These are phyloP conservation scores for Sinohyriopsis cumingii DNA, from an alignment of 2,888 invertebrate species.

Conservation along the genomic window DNA sequence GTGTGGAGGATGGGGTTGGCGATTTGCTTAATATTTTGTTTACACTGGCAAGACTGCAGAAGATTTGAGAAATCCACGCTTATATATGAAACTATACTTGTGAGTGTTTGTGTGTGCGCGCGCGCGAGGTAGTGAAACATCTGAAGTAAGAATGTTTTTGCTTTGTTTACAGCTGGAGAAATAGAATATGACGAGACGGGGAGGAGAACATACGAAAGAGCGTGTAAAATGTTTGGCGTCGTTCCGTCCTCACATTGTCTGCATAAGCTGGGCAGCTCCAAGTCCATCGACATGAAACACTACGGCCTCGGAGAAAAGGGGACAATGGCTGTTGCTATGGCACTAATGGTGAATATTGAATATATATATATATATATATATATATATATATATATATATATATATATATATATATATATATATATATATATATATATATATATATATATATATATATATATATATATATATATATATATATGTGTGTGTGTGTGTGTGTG, in stretches of 20 bases:
- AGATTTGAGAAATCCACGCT: too few species aligned
- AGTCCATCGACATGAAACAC: constrained; percentile 55
- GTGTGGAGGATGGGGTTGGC: too few species aligned
- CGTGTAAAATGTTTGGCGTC: constrained; percentile 59
- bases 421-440: neutral
- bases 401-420: neutral
- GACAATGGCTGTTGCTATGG: constrained; percentile 63
- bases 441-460: too few species aligned
- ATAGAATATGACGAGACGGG: constrained; percentile 63
- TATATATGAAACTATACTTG: too few species aligned
- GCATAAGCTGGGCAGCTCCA: constrained; percentile 50
- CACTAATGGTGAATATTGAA: constrained; percentile 59
- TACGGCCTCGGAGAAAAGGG: constrained; percentile 64
- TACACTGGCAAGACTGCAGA: too few species aligned
- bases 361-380: neutral
- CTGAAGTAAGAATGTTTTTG: neutral
- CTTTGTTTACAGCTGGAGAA: constrained; percentile 35
- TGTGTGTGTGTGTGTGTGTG: too few species aligned
- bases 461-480: too few species aligned
- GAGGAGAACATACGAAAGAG: constrained; percentile 57
- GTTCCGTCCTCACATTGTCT: constrained; percentile 56
- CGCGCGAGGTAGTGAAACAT: too few species aligned
- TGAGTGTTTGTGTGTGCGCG: too few species aligned
- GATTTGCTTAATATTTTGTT: too few species aligned
- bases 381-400: neutral